Base-by-base conservation (phyloP, 1,140 invertebrate species). In the Patella vulgata region DNA sequence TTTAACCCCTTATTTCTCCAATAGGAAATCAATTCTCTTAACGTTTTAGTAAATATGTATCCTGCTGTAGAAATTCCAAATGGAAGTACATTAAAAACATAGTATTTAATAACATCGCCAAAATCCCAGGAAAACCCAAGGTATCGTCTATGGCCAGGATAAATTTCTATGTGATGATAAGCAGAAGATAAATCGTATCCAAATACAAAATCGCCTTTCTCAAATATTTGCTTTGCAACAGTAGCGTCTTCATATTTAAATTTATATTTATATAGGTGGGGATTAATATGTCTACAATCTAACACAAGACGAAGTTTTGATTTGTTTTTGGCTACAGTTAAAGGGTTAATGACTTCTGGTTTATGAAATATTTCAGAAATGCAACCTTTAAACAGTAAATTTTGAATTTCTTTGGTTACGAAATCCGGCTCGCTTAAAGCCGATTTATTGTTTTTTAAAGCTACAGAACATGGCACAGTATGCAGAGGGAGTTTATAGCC, bases 401-500 rank as follows among this genome's bases (percentile, higher is more conserved):
- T 53, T 27, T 62, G 11, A 44, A 62, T 67, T 55, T 67, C 65
- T 31, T 9, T 3, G 23, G 6, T 48, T 17, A 61, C 48, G 36
- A 39, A 56, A 12, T 47, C 30, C 39, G 47, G 2, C 21, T 67
- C 59, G n/a, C 54, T 31, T 21, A 51, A 31, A 31, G 65, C 54
- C 3, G 59, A 67, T 51, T 55, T 67, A 48, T 62, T 67, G 14
- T 67, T 67, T 33, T 43, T 62, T 23, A 59, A 39, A 46, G 12
- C 0, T 17, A 27, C 33, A 27, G 11, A 50, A 19, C 48, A 44
- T n/a, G 65, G 65, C 23, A 40, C 33, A 1, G 42, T 61, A 43
- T 54, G 58, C 0, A 63, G 59, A 6, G 59, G 59, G 40, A 67
- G 42, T 44, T 59, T 67, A 28, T 67, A 67, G 27, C 55, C 59